These are phyloP conservation scores for Takifugu ocellatus DNA, from an alignment of 2,797 vertebrate species.

Conservation along the genomic window DNA sequence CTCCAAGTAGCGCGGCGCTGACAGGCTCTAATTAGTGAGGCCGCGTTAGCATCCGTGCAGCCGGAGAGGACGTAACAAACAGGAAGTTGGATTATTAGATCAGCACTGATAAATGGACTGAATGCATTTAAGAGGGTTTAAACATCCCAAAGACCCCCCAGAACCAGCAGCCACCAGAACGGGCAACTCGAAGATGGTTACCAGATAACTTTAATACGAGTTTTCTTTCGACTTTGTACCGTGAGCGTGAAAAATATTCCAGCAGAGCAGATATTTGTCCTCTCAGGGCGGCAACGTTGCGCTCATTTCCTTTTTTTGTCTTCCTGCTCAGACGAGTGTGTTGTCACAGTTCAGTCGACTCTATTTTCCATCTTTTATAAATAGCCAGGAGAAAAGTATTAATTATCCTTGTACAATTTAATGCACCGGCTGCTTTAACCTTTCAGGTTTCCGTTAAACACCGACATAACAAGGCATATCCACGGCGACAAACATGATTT, in stretches of 20 bases:
- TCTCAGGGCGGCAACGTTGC: conserved; percentile 10
- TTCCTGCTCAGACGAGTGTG: conserved; percentile 80
- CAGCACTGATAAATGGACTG: too few relatives aligned
- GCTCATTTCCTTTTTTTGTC: conserved; percentile 68
- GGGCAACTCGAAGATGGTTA: too few relatives aligned
- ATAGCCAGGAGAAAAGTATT: conserved; percentile 99
- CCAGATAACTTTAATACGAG: neutral
- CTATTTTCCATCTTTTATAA: conserved; percentile 98
- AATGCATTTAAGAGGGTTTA: neutral
- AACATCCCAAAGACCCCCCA: too few relatives aligned
- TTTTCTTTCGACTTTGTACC: conserved; percentile 25
- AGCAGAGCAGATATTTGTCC: conserved; percentile 17
- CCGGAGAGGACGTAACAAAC: neutral
- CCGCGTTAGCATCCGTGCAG: conserved; percentile 16
- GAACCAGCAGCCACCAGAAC: too few relatives aligned
- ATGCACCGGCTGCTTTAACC: conserved; percentile 99
- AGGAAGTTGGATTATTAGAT: too few relatives aligned
- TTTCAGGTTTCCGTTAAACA: conserved; percentile 99
- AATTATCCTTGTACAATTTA: conserved; percentile 99
- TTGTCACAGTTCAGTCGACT: conserved; percentile 91
- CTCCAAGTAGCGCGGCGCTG: conserved; percentile 65
- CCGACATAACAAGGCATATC: conserved; percentile 98
- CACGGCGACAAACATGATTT: conserved; percentile 97
- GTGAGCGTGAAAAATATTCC: neutral
- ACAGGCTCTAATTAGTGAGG: conserved; percentile 76